Percentiles rank a stretch among this genome's conserved stretches.
phyloP scores from a whole-genome alignment of 2,888 invertebrate genomes.

The Odontothrips loti region DNA sequence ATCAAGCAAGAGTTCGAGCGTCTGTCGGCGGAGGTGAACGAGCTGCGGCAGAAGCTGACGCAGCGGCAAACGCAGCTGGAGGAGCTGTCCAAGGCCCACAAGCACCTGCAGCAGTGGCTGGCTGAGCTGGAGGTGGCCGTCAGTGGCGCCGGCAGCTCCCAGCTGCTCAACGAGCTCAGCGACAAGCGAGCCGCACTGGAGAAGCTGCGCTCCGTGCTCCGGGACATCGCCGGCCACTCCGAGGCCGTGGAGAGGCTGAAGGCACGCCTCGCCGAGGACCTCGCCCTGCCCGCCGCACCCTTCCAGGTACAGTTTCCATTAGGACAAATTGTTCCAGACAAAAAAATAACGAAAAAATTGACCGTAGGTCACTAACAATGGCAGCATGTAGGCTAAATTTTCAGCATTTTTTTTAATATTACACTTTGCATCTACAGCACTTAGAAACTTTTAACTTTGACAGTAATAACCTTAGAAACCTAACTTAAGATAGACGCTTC shows the following conservation, averaged over 20 bases:
- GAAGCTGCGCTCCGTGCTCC: constrained; percentile 75
- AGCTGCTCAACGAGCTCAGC: constrained; percentile 74
- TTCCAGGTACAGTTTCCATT: constrained; percentile 59
- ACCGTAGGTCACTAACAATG: too few relatives aligned
- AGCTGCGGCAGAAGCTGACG: constrained; percentile 69
- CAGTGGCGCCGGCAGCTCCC: constrained; percentile 66
- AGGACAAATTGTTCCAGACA: too few relatives aligned
- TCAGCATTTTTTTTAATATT: too few relatives aligned
- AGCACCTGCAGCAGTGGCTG: constrained; percentile 79
- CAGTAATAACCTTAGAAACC: too few relatives aligned
- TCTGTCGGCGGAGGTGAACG: constrained; percentile 67
- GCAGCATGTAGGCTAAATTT: too few relatives aligned
- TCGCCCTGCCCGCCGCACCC: constrained; percentile 55
- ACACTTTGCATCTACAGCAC: too few relatives aligned
- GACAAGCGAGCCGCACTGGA: constrained; percentile 87
- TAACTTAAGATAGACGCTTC: too few relatives aligned
- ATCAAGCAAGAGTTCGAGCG: constrained; percentile 87
- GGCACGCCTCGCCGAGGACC: constrained; percentile 65
- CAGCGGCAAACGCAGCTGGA: constrained; percentile 73
- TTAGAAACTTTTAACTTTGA: too few relatives aligned
- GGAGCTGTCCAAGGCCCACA: constrained; percentile 79
- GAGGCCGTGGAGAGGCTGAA: constrained; percentile 70
- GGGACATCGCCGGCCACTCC: constrained; percentile 75
- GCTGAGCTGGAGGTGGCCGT: constrained; percentile 83
- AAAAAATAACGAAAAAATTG: too few relatives aligned